Percentiles rank a stretch among this genome's conserved stretches.
phyloP scores from a whole-genome alignment of 23 tunicate genomes.

The Ascidia mentula region DNA sequence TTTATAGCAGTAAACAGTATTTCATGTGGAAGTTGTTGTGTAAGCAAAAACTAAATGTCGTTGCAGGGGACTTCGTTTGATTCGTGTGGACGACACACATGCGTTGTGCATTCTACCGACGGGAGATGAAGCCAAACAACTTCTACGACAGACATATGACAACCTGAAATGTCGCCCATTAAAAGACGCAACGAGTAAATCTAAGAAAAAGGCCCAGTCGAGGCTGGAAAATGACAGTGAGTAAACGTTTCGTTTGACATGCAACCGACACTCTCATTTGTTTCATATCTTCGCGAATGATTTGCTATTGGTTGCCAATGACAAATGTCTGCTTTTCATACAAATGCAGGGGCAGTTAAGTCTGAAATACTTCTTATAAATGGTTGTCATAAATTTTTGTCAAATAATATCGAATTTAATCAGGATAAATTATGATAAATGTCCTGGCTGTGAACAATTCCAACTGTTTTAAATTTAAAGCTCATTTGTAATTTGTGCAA shows the following conservation, averaged over 20 bases:
- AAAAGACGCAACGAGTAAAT: conserved; percentile 15
- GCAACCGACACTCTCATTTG: no score
- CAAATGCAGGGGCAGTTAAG: no score
- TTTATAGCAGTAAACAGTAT: not conserved
- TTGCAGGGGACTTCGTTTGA: conserved; percentile 37
- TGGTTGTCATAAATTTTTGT: no score
- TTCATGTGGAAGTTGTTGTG: not conserved
- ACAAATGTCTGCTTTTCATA: no score
- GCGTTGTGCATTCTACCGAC: conserved; percentile 43
- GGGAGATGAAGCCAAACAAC: conserved; percentile 30
- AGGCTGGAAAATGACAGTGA: conserved; percentile 39
- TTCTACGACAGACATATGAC: conserved; percentile 22
- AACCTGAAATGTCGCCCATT: conserved; percentile 28
- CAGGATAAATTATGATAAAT: no score
- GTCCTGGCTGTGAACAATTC: no score
- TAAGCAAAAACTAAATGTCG: not conserved
- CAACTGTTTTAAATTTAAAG: no score
- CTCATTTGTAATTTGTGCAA: no score
- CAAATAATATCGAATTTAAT: no score
- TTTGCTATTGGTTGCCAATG: no score
- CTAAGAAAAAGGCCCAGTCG: conserved; percentile 21
- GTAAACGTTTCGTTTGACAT: not conserved
- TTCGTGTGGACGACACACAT: conserved; percentile 27
- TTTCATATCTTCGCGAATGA: no score
- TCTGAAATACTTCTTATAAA: no score